Conservation (phyloP, 1,140 invertebrate species). For the Bombus breviceps region DNA sequence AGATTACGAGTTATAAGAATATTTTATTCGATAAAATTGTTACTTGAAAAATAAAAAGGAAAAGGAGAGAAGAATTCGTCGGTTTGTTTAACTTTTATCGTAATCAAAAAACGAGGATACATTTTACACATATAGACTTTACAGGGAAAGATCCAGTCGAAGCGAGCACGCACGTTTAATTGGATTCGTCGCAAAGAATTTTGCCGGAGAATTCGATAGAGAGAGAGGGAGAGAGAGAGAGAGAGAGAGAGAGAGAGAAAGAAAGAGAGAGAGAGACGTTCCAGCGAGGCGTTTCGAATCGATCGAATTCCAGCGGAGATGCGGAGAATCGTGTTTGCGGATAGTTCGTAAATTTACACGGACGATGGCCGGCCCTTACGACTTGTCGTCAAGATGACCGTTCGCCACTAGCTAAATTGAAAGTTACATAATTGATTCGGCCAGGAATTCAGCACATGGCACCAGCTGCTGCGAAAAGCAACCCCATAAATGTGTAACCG, state of each 20-base stretch:
- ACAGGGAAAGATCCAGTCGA: neutral
- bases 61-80: neutral
- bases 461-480: constrained; percentile 51
- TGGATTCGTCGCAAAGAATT: constrained; percentile 44
- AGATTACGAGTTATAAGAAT: neutral
- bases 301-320: constrained; percentile 46
- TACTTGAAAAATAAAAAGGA: neutral
- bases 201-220: constrained; percentile 37
- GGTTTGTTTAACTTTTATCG: neutral
- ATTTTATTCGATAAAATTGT: neutral
- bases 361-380: constrained; percentile 56
- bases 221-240: neutral
- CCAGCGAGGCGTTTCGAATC: constrained; percentile 36
- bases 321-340: constrained; percentile 45
- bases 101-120: neutral
- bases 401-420: constrained; percentile 74
- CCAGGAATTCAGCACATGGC: constrained; percentile 61
- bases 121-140: neutral
- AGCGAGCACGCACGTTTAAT: constrained; percentile 33
- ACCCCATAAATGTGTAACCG: constrained; percentile 23
- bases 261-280: constrained; percentile 19
- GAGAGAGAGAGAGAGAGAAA: constrained; percentile 19
- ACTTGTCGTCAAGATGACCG: constrained; percentile 64
- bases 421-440: constrained; percentile 78
- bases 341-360: constrained; percentile 72